Base-by-base conservation (phyloP, 2,113 vertebrate genomes). In the Misgurnus anguillicaudatus region DNA sequence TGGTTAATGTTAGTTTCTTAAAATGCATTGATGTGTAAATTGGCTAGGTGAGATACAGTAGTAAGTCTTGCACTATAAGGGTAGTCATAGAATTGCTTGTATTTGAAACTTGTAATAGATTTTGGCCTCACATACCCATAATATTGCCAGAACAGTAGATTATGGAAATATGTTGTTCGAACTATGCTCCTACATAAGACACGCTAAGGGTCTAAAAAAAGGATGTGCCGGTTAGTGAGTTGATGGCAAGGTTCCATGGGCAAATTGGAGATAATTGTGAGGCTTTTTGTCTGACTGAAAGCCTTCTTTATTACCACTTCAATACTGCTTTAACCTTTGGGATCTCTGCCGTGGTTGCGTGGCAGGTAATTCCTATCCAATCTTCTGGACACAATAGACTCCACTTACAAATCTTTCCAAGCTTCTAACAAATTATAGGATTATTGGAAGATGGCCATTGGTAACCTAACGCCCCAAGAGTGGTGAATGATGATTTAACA, bases 381-480 rank as follows among this genome's bases (percentile, higher is more conserved):
- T 41, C 39, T 19, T 70, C 47, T 38, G 57, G 17, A 57, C 39
- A 71, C 51, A 71, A 71, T 19, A 10, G 53, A 41, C 36, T 72
- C n/a, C 69, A 21, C 69, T 58, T 57, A 58, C 48, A 48, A 69
- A 51, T 17, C 4, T 5, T 36, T 24, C 24, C 24, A 0, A 36
- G 24, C 8, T 69, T 70, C 67, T 5, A 38, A 70, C 16, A 72
- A 41, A 72, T 72, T 58, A 72, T 14, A 57, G 53, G 53, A 58
- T 58, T 42, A 72, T 5, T 58, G n/a, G 53, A 13, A 21, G n/a
- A n/a, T 42, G 51, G 11, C 70, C 53, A 42, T 21, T 3, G 53
- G 69, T 58, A 72, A 72, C 11, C n/a, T 9, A 55, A 71, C 1
- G 9, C 31, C 5, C 19, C 10, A 42, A 7, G 4, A 58, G 36